These are phyloP conservation scores for Zygaena filipendulae DNA, from an alignment of 2,888 invertebrate species.

Conservation along the genomic window DNA sequence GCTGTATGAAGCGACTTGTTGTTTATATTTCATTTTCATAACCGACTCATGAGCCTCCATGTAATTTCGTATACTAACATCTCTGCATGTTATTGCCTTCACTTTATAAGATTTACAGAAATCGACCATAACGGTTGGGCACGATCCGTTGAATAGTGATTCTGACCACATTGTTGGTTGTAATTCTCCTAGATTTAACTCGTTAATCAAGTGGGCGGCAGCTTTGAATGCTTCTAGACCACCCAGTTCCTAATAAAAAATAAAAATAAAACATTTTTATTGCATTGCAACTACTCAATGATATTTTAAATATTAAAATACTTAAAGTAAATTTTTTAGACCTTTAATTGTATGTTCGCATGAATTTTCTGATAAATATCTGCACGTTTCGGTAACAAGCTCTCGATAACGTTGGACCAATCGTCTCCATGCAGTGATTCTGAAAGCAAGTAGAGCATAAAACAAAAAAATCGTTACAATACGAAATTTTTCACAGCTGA, in stretches of 20 bases:
- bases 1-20: slow-evolving; percentile 50
- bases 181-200: slow-evolving; percentile 51
- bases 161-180: slow-evolving; percentile 51
- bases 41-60: slow-evolving; percentile 63
- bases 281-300: not conserved
- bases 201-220: slow-evolving; percentile 49
- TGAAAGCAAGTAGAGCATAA: too few relatives aligned
- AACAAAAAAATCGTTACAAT: too few relatives aligned
- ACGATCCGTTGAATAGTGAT: slow-evolving; percentile 55
- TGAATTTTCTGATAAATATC: slow-evolving; percentile 54
- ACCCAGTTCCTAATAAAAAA: slow-evolving; percentile 48
- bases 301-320: not conserved
- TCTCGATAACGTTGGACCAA: slow-evolving; percentile 68
- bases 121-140: slow-evolving; percentile 54
- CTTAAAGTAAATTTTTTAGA: slow-evolving; percentile 13
- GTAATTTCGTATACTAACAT: slow-evolving; percentile 57
- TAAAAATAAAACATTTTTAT: slow-evolving; percentile 2
- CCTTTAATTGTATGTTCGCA: slow-evolving; percentile 55
- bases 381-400: slow-evolving; percentile 62
- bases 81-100: slow-evolving; percentile 58
- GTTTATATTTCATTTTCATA: slow-evolving; percentile 54
- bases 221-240: slow-evolving; percentile 54
- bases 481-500: too few relatives aligned
- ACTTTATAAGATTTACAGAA: slow-evolving; percentile 58
- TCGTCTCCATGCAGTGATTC: slow-evolving; percentile 68